A percentile compares a stretch with the other conserved stretches of the same genome.
Conservation (phyloP, 2,888 invertebrate species). For the Gasteruption jaculator region DNA sequence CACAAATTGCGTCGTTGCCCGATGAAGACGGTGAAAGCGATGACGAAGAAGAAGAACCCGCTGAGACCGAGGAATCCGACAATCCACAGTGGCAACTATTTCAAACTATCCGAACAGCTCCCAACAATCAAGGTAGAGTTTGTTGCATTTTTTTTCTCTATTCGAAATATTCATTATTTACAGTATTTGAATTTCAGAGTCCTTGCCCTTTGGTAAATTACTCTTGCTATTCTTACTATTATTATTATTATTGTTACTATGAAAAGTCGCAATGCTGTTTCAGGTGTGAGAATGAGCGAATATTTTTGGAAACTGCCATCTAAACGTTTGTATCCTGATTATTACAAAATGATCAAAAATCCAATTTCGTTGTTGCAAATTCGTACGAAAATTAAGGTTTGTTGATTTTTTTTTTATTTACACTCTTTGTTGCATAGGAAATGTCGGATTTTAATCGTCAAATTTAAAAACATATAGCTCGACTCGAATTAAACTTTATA, state of each 20-base stretch:
- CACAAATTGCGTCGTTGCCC: conserved; percentile 59
- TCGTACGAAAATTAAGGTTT: conserved; percentile 69
- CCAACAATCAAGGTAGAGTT: conserved; percentile 53
- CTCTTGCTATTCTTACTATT: too few relatives aligned
- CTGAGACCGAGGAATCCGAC: conserved; percentile 55
- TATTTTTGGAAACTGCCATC: conserved; percentile 93
- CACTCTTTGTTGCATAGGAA: too few relatives aligned
- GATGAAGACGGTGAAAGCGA: conserved; percentile 63
- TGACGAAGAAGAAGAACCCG: conserved; percentile 60
- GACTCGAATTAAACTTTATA: neutral
- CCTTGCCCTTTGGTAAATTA: too few relatives aligned
- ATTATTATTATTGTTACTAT: too few relatives aligned
- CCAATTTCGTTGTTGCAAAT: conserved; percentile 94
- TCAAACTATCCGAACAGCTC: conserved; percentile 70
- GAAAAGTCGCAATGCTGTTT: too few relatives aligned
- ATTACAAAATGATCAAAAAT: conserved; percentile 94
- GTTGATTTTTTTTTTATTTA: conserved; percentile 6
- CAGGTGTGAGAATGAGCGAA: conserved; percentile 80
- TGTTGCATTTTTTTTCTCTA: neutral
- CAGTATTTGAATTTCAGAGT: neutral
- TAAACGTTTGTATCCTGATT: conserved; percentile 89
- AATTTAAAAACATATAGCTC: neutral
- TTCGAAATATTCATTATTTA: neutral
- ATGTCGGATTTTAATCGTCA: too few relatives aligned
- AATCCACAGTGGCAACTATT: conserved; percentile 90